Evolutionary conservation across 2,797 vertebrate species (phyloP).

Genomic region (Remorina albescens): DNA sequence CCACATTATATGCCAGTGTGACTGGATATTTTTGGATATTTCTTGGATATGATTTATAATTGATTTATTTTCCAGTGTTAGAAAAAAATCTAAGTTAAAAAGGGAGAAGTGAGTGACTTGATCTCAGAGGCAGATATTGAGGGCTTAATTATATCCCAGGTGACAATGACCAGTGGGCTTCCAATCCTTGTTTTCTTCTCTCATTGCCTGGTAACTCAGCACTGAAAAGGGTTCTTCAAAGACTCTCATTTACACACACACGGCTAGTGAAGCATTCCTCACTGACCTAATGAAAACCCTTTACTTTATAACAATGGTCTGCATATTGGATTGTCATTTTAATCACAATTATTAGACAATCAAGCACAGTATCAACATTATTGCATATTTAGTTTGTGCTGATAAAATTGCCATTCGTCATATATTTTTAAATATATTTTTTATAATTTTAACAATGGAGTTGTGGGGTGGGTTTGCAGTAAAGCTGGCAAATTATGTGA

Average conservation of each 20-base stretch:
- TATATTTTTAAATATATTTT: neutral
- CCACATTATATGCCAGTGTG: conserved; percentile 35
- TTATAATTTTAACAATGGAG: neutral
- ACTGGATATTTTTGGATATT: neutral
- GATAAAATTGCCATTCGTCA: no score
- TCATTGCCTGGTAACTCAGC: conserved; percentile 26
- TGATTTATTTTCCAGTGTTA: conserved; percentile 36
- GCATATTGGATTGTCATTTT: no score
- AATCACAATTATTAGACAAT: neutral
- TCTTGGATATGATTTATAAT: conserved; percentile 61
- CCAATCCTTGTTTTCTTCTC: conserved; percentile 28
- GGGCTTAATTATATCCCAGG: conserved; percentile 66
- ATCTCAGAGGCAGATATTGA: conserved; percentile 51
- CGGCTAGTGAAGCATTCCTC: conserved; percentile 17
- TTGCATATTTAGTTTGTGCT: conserved; percentile 10
- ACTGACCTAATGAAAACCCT: no score
- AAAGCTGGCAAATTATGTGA: neutral
- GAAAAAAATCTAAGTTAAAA: conserved; percentile 28
- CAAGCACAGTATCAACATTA: neutral
- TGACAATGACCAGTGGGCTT: conserved; percentile 46
- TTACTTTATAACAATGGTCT: no score
- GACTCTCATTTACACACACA: neutral
- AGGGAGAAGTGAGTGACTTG: conserved; percentile 40
- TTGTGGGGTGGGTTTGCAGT: neutral
- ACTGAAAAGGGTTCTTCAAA: conserved; percentile 21